Percentiles rank a stretch among this genome's conserved stretches.
phyloP scores from a whole-genome alignment of 64 coral and sea anemone species.

The Stichodactyla mertensii region DNA sequence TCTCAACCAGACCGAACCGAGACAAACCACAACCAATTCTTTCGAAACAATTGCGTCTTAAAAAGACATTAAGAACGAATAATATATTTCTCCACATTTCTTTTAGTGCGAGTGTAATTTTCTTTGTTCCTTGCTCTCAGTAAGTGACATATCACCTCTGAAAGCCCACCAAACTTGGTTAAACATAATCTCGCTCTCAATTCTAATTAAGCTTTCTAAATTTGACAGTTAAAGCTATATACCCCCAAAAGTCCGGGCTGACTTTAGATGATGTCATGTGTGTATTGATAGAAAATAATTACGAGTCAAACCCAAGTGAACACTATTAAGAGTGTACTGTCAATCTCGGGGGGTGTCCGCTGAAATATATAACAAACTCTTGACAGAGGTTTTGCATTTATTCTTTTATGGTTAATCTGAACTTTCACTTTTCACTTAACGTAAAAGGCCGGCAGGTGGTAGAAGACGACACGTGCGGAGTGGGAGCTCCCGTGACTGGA shows the following conservation, averaged over 20 bases:
- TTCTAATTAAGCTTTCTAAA: slow-evolving; percentile 6
- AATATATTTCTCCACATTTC: not conserved
- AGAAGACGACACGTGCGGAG: not conserved
- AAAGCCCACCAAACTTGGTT: not conserved
- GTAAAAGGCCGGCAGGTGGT: not conserved
- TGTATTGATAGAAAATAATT: not conserved
- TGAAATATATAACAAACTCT: not conserved
- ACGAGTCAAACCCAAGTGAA: not conserved
- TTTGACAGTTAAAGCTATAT: not conserved
- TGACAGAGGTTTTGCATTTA: not conserved
- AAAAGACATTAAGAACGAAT: not conserved
- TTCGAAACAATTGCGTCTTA: not conserved
- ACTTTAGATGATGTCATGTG: not conserved
- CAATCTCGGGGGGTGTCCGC: not conserved
- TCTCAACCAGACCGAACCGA: too few species aligned
- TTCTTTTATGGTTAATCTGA: not conserved
- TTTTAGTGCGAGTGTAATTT: not conserved
- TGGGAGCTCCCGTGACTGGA: not conserved
- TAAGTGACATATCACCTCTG: not conserved
- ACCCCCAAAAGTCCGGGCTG: not conserved
- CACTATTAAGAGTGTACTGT: not conserved
- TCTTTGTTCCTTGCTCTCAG: not conserved
- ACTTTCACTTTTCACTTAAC: not conserved
- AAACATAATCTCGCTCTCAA: not conserved
- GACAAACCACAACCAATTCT: not conserved